These are phyloP conservation scores for Acanthochromis polyacanthus DNA, from an alignment of 2,113 vertebrate genomes.

Conservation along the genomic window DNA sequence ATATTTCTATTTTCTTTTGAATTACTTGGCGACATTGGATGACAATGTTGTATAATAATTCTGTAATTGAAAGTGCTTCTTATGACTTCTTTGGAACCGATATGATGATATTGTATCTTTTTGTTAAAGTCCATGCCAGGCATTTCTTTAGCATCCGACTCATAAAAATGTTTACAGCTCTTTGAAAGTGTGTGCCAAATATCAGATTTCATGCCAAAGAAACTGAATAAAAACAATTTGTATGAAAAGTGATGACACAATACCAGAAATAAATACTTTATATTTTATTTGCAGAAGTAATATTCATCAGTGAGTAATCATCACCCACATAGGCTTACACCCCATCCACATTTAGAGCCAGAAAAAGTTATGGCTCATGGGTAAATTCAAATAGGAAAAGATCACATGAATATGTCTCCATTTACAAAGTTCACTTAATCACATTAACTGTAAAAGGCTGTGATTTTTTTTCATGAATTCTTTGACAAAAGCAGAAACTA, in stretches of 20 bases:
- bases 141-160: too few relatives aligned
- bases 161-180: too few relatives aligned
- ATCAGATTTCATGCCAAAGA: too few relatives aligned
- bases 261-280: slow-evolving; percentile 53
- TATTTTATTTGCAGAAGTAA: slow-evolving; percentile 71
- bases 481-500: slow-evolving; percentile 53
- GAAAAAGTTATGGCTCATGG: slow-evolving; percentile 14
- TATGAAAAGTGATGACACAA: slow-evolving; percentile 25
- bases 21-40: too few relatives aligned
- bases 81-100: too few relatives aligned
- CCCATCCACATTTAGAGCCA: slow-evolving; percentile 47
- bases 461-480: slow-evolving; percentile 32
- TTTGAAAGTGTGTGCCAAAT: too few relatives aligned
- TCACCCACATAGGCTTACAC: slow-evolving; percentile 37
- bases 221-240: not conserved
- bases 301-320: slow-evolving; percentile 43
- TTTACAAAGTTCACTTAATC: slow-evolving; percentile 49
- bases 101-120: too few relatives aligned
- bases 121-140: not conserved
- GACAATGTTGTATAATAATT: too few relatives aligned
- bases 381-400: slow-evolving; percentile 44
- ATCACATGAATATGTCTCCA: slow-evolving; percentile 51
- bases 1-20: not conserved
- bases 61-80: too few relatives aligned
- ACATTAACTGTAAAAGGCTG: slow-evolving; percentile 52